Conservation (phyloP, 2,797 vertebrate species). For the Aselliscus stoliczkanus region DNA sequence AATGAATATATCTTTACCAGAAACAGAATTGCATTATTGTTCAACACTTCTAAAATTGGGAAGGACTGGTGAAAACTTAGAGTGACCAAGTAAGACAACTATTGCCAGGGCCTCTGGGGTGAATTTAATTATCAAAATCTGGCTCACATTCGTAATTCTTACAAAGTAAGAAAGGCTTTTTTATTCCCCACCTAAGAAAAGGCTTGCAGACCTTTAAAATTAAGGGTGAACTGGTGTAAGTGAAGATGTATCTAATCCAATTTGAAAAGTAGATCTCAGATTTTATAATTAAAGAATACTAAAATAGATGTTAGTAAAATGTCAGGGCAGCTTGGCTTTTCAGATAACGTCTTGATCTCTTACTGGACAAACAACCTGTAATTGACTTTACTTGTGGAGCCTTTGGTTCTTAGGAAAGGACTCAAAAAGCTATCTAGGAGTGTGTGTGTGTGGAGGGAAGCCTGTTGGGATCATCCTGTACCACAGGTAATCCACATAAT, state of each 20-base stretch:
- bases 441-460: neutral
- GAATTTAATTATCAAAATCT: conserved; percentile 2
- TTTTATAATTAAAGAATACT: neutral
- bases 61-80: neutral
- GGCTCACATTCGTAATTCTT: neutral
- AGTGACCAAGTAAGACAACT: neutral
- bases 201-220: neutral
- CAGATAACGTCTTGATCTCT: neutral
- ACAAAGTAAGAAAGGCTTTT: neutral
- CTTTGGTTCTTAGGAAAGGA: neutral
- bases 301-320: neutral
- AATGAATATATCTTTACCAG: neutral
- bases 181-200: neutral
- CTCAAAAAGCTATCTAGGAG: neutral
- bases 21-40: neutral
- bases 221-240: conserved; percentile 36
- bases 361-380: neutral
- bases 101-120: neutral
- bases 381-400: neutral
- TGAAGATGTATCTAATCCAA: neutral
- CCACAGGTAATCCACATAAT: neutral
- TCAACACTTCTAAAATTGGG: neutral
- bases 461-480: neutral
- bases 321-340: neutral
- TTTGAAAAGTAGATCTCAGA: neutral